Evolutionary conservation across 2,888 invertebrate genomes (phyloP), one percentile per base, ranked within the genome.

Genomic region (Vandiemenella viatica): DNA sequence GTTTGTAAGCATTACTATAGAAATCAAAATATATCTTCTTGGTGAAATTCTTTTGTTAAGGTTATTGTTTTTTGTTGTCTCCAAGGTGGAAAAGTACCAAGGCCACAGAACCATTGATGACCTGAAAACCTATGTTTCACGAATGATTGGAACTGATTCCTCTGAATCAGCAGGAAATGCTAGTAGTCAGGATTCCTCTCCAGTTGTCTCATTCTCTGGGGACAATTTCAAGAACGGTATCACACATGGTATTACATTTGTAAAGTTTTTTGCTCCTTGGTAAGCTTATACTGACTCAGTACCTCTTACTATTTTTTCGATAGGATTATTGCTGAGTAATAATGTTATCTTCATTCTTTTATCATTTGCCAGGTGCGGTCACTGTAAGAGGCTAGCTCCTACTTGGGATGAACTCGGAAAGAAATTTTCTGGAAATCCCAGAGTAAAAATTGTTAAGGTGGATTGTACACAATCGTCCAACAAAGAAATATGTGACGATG

Each of bases 181-280:
- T 17, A 61, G 59, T 8, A 60, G 58, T 4, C 50, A 43, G 15
- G 49, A 45, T 19, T 54, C 62, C 38, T 72, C 67, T 61, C 69
- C 75, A 1, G 79, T 80, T 2, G 66, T 76, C 6, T 68, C 74
- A 40, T 71, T 90, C 50, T 80, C 76, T 0, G 79, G 77, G 21
- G 79, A 81, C 44, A 80, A 76, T 49, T 91, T 90, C 60, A 75
- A 80, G 37, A 72, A 79, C 23, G 77, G 77, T 48, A 70, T 86
- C 37, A 74, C 80, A 55, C 76, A 75, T 19, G 86, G 85, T 46
- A 65, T 83, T 22, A 79, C 83, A 0, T 88, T 90, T 61, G 76
- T 91, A 21, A 87, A 90, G 65, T 91, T 86, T 63, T 91, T 82
- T 68, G 89, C 89, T 3, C 89, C 91, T 2, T 91, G 90, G 90